phyloP scores from a whole-genome alignment of 2,888 invertebrate species.

The Pristionchus maxplancki region DNA sequence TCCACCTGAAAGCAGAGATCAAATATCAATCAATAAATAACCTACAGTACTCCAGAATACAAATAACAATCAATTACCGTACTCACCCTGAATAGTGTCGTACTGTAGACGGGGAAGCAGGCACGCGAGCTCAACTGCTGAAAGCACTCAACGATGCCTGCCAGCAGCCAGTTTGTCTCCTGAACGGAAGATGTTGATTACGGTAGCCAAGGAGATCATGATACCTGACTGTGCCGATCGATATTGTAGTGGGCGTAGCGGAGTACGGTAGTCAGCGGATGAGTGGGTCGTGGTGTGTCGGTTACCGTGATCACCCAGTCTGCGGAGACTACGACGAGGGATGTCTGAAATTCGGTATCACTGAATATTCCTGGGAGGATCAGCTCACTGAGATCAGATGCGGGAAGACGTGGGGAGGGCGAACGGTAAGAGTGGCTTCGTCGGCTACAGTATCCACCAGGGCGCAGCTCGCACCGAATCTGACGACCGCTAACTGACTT shows the following conservation, averaged over 20 bases:
- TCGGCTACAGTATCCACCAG: slow-evolving; percentile 34
- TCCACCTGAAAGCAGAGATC: slow-evolving; percentile 43
- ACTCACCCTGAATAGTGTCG: slow-evolving; percentile 36
- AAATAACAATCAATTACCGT: neutral
- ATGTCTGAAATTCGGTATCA: slow-evolving; percentile 19
- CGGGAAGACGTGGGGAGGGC: slow-evolving; percentile 39
- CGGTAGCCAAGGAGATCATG: neutral
- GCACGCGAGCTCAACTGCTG: slow-evolving; percentile 41
- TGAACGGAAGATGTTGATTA: neutral
- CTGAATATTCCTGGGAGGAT: neutral
- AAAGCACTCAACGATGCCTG: slow-evolving; percentile 38
- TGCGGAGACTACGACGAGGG: neutral
- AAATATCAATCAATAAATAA: neutral
- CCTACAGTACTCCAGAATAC: neutral
- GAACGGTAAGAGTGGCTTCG: neutral
- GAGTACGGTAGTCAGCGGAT: slow-evolving; percentile 44
- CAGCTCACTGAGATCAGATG: slow-evolving; percentile 37
- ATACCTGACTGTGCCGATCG: slow-evolving; percentile 44
- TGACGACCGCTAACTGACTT: neutral
- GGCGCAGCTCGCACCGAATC: slow-evolving; percentile 44
- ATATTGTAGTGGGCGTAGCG: slow-evolving; percentile 47
- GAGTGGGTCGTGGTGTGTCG: neutral
- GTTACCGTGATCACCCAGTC: slow-evolving; percentile 37
- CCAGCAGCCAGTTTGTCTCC: slow-evolving; percentile 50
- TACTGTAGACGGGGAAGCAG: slow-evolving; percentile 32